These are phyloP conservation scores for Danio aesculapii DNA, from an alignment of 2,797 vertebrate genomes.

Conservation along the genomic window DNA sequence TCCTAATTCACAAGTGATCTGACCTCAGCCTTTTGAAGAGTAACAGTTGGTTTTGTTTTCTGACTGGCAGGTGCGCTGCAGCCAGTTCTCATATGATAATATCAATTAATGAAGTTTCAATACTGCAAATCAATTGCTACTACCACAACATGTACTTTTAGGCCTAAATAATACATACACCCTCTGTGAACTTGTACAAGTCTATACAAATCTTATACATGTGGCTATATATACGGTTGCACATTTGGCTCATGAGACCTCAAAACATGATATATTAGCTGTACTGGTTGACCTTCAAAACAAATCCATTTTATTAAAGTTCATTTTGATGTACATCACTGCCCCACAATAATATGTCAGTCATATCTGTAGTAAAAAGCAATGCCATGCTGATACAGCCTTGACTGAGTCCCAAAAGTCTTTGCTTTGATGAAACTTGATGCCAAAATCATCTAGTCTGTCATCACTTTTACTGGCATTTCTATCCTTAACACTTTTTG, in stretches of 20 bases:
- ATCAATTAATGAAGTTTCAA: conserved; percentile 46
- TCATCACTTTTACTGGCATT: conserved; percentile 36
- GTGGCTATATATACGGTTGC: background rate
- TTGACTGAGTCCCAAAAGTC: conserved; percentile 10
- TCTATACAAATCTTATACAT: background rate
- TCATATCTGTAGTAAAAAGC: conserved; percentile 33
- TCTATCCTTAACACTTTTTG: conserved; percentile 32
- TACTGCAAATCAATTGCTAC: conserved; percentile 49
- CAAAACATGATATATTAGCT: conserved; percentile 1
- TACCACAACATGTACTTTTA: conserved; percentile 29
- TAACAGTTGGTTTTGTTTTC: conserved; percentile 51
- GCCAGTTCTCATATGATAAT: conserved; percentile 47
- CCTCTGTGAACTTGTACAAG: conserved; percentile 24
- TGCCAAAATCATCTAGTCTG: conserved; percentile 36
- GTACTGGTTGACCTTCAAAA: background rate
- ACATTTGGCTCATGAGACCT: background rate
- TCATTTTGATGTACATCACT: conserved; percentile 15
- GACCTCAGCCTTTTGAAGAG: conserved; percentile 50
- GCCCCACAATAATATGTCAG: conserved; percentile 33
- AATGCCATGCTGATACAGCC: conserved; percentile 55
- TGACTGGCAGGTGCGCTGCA: conserved; percentile 43
- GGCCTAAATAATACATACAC: conserved; percentile 16
- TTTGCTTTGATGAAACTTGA: conserved; percentile 9
- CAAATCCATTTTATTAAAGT: conserved; percentile 6
- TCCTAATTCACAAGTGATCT: conserved; percentile 56